Evolutionary conservation across 2,113 vertebrate genomes (phyloP).

Genomic region (Excalfactoria chinensis): DNA sequence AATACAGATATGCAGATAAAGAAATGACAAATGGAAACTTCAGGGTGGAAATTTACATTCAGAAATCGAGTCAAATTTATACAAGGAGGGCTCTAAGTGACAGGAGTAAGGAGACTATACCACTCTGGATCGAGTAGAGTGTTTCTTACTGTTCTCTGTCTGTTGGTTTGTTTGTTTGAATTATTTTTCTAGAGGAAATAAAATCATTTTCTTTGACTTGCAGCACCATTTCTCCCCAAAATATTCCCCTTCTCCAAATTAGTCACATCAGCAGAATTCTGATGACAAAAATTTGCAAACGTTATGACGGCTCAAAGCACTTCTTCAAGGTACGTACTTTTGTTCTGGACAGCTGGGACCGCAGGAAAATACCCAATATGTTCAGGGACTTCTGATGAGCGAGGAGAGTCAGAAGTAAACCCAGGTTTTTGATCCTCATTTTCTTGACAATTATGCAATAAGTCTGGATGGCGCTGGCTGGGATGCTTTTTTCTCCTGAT

Average conservation of each 20-base stretch:
- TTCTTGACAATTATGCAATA: neutral
- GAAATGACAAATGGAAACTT: slow-evolving; percentile 22
- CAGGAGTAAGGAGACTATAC: neutral
- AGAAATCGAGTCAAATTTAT: neutral
- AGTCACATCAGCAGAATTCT: neutral
- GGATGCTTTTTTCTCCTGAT: neutral
- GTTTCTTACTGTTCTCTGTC: neutral
- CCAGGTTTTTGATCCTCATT: neutral
- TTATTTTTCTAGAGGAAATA: neutral
- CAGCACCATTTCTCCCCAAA: neutral
- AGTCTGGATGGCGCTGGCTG: neutral
- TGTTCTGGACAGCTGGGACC: neutral
- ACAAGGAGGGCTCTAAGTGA: neutral
- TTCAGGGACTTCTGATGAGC: neutral
- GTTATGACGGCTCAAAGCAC: neutral
- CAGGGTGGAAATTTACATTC: slow-evolving; percentile 7
- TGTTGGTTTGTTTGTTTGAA: neutral
- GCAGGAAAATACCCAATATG: neutral
- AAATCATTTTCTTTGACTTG: neutral
- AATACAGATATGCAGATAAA: neutral
- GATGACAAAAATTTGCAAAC: neutral
- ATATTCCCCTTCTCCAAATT: neutral
- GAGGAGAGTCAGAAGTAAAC: neutral
- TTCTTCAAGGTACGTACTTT: neutral
- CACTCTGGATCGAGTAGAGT: neutral